Conservation (phyloP, 2,888 invertebrate species). For the Chymomyza procnemis region DNA sequence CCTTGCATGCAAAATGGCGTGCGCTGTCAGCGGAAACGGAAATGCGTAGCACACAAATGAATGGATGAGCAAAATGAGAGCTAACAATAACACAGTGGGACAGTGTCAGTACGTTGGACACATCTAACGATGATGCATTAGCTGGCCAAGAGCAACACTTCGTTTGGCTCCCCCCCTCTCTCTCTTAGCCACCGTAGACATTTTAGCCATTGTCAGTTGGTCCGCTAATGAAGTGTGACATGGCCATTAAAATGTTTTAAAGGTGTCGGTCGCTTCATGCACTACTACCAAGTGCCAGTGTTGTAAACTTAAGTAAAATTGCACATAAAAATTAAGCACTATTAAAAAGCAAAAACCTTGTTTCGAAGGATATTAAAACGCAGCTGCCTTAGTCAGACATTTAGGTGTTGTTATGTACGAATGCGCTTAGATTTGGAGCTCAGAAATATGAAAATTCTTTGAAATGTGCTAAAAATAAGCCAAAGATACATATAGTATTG, state of each 20-base stretch:
- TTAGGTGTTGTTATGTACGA: too few relatives aligned
- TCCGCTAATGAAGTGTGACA: background rate
- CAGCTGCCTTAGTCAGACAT: too few relatives aligned
- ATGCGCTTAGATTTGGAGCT: too few relatives aligned
- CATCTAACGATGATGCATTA: background rate
- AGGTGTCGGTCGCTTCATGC: background rate
- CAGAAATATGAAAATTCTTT: too few relatives aligned
- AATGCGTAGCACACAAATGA: conserved; percentile 45
- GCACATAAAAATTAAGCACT: too few relatives aligned
- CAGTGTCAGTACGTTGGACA: background rate
- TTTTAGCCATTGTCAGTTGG: background rate
- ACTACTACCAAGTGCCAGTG: background rate
- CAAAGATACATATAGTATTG: too few relatives aligned
- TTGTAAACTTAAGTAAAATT: too few relatives aligned
- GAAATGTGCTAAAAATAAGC: too few relatives aligned
- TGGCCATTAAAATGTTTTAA: background rate
- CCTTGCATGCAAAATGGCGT: background rate
- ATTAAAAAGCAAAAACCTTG: too few relatives aligned
- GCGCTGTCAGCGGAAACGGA: conserved; percentile 49
- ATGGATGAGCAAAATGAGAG: background rate
- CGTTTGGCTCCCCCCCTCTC: too few relatives aligned
- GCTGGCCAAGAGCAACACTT: background rate
- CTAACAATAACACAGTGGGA: conserved; percentile 3
- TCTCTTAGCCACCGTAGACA: background rate
- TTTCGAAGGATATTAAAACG: too few relatives aligned